Conservation (phyloP, 1,140 invertebrate genomes). For the Pseudomyrmex flavicornis region DNA sequence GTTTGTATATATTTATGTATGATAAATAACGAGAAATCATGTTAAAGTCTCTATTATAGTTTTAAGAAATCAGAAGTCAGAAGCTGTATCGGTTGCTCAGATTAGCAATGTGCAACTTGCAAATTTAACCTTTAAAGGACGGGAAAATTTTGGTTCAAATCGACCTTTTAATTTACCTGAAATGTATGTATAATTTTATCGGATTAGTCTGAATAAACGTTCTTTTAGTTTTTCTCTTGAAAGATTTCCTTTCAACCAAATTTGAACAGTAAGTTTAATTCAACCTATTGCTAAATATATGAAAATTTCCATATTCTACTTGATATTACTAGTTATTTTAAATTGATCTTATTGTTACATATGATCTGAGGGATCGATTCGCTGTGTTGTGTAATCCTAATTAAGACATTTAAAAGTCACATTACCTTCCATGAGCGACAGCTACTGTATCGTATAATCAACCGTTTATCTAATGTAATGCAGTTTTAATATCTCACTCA, state of each 20-base stretch:
- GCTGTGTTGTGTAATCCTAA: conserved; percentile 34
- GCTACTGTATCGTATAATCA: conserved; percentile 65
- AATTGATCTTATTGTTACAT: conserved; percentile 11
- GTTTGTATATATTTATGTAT: conserved; percentile 81
- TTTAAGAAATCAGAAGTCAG: conserved; percentile 63
- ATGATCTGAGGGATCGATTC: conserved; percentile 59
- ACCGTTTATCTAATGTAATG: conserved; percentile 52
- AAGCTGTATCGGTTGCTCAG: conserved; percentile 73
- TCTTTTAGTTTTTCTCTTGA: conserved; percentile 1
- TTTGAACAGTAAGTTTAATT: neutral
- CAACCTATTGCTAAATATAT: neutral
- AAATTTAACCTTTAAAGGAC: too few species aligned
- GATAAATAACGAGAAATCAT: conserved; percentile 65
- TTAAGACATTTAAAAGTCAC: conserved; percentile 56
- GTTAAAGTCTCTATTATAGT: conserved; percentile 68
- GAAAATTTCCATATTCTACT: neutral
- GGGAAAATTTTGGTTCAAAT: too few species aligned
- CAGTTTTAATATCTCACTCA: conserved; percentile 68
- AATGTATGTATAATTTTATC: too few species aligned
- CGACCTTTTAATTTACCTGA: too few species aligned
- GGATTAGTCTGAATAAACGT: conserved; percentile 16
- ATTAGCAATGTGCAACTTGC: conserved; percentile 15
- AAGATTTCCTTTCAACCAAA: conserved; percentile 19
- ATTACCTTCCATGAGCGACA: conserved; percentile 67
- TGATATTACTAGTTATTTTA: conserved; percentile 8